Conservation (phyloP, 92 coral and sea anemone species). For the Bergia sp. region DNA sequence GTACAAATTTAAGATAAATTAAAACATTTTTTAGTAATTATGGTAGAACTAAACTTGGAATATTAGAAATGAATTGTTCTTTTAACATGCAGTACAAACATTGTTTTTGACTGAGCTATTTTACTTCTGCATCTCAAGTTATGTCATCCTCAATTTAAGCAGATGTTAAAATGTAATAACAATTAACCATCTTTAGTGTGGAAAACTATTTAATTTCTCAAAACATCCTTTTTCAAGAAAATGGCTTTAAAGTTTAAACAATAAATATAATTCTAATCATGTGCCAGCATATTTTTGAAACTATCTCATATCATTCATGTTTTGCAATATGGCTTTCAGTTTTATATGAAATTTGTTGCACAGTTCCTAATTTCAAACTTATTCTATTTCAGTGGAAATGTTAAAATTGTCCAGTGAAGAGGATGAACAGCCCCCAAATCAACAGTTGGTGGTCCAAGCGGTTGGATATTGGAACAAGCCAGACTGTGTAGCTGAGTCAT, state of each 20-base stretch:
- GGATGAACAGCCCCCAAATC: background rate
- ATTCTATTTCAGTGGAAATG: constrained; percentile 3
- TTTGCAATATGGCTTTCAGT: background rate
- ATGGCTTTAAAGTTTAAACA: too few species aligned
- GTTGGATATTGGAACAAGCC: constrained; percentile 16
- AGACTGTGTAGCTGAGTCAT: background rate
- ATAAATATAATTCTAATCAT: too few species aligned
- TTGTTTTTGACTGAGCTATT: background rate
- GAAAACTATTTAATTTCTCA: too few species aligned
- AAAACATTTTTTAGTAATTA: background rate
- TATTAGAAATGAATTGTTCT: too few species aligned
- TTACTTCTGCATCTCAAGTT: too few species aligned
- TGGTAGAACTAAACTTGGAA: background rate
- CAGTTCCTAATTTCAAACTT: background rate
- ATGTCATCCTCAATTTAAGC: too few species aligned
- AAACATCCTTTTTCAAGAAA: too few species aligned
- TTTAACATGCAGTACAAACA: background rate
- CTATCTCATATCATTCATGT: background rate
- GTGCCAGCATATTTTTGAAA: background rate
- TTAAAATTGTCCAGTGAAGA: background rate
- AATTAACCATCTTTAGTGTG: too few species aligned
- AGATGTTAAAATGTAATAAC: too few species aligned
- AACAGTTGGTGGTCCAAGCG: background rate
- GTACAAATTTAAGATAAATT: too few species aligned
- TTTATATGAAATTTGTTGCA: background rate